Conservation (phyloP, 2,797 vertebrate genomes). For the Gallinago stenura region DNA sequence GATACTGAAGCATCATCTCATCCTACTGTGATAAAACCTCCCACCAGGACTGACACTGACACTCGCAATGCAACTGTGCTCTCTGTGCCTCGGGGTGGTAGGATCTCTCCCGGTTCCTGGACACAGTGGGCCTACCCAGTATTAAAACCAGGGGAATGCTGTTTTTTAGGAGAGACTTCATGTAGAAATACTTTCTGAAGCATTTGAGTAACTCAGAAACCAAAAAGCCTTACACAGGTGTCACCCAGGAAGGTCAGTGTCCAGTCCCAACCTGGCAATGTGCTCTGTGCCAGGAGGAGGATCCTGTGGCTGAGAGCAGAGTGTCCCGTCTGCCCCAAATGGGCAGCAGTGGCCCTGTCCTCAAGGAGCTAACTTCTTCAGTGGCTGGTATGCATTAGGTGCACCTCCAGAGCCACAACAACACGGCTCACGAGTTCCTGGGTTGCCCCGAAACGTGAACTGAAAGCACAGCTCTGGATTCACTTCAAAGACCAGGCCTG, state of each 20-base stretch:
- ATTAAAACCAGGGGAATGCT: not conserved
- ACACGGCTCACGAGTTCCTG: not conserved
- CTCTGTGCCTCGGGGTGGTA: not conserved
- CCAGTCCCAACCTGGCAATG: fast-evolving
- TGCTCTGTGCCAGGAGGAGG: fast-evolving
- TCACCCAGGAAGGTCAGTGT: not conserved
- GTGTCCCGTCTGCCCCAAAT: not conserved
- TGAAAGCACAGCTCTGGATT: not conserved
- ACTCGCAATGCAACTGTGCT: fast-evolving
- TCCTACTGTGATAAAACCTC: not conserved
- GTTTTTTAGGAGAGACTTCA: not conserved
- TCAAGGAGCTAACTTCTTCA: not conserved
- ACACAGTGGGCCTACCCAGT: fast-evolving
- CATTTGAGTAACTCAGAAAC: not conserved
- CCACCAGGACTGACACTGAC: not conserved
- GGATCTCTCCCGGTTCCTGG: not conserved
- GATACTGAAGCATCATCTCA: not conserved
- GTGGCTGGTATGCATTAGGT: not conserved
- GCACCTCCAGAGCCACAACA: not conserved
- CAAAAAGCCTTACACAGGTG: not conserved
- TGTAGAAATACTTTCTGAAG: not conserved
- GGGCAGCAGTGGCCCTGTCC: not conserved
- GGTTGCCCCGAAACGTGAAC: not conserved
- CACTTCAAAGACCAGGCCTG: not conserved
- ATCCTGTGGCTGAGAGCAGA: fast-evolving